Evolutionary conservation across 2,113 vertebrate genomes (phyloP), one percentile per base, ranked within the genome.

Genomic region (Acrocephalus arundinaceus): DNA sequence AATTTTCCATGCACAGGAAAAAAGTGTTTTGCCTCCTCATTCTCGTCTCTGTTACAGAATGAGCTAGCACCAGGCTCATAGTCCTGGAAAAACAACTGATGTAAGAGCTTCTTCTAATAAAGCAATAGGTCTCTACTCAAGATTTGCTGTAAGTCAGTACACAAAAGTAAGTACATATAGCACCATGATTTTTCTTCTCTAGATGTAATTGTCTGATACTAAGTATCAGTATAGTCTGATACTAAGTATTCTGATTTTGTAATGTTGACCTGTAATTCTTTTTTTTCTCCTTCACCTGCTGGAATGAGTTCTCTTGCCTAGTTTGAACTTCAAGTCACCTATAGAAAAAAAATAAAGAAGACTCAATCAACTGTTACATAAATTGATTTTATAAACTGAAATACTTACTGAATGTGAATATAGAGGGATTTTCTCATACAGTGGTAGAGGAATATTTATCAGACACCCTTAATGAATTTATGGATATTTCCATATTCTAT

Each of bases 371-470:
- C 27, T 95, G 61, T 89, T 96, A 89, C 13, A 89, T 74, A 93
- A 94, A 92, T 86, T 87, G 77, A 90, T 95, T 94, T 96, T 92
- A 92, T 94, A 97, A 97, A 96, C 72, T 90, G 70, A 96, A 97
- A 93, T 96, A 94, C 65, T 97, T 90, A 94, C 30, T 54, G 93
- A 93, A 95, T 81, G 87, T 94, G 46, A 67, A 96, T 96, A 93
- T 62, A 85, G 61, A 92, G 92, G 30, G 14, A 39, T 63, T 96
- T 96, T 96, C 41, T 94, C 55, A 49, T 94, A 66, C 88, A 93
- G 93, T 73, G 24, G 48, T 58, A 82, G 55, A 97, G 97, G 94
- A 97, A 97, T 98, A 98, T 97, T 98, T 97, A 98, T 92, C 68
- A 94, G 61, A 96, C 67, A 73, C 37, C 61, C 72, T 96, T 96